Percentiles rank a stretch among this genome's conserved stretches.
These are phyloP conservation scores for Psilopogon haemacephalus DNA, from an alignment of 2,113 vertebrate species.

Conservation along the genomic window DNA sequence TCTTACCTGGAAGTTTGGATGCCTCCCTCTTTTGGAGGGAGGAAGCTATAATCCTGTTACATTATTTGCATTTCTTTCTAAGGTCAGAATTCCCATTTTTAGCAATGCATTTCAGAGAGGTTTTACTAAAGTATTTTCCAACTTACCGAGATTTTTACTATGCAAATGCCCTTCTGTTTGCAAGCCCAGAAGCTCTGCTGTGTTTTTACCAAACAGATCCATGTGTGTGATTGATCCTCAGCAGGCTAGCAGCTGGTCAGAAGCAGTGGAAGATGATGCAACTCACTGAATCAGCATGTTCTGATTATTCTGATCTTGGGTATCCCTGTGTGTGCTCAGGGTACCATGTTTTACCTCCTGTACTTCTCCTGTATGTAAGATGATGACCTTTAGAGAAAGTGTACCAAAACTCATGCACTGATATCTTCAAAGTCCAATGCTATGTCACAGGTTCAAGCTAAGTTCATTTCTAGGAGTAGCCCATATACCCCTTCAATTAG, in stretches of 20 bases:
- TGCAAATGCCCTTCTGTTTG: neutral
- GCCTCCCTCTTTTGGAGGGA: neutral
- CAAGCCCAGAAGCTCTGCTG: neutral
- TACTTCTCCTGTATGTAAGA: neutral
- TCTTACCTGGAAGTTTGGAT: neutral
- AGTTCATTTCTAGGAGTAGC: constrained; percentile 85
- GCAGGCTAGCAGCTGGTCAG: neutral
- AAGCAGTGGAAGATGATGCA: neutral
- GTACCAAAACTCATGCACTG: neutral
- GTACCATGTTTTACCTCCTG: rapidly evolving
- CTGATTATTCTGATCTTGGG: rapidly evolving
- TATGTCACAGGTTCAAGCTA: constrained; percentile 90
- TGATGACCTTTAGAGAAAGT: neutral
- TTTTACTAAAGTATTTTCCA: neutral
- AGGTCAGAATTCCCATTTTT: neutral
- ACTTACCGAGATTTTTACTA: neutral
- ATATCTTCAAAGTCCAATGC: constrained; percentile 77
- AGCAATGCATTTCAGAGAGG: neutral
- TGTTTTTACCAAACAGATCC: neutral
- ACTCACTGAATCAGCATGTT: rapidly evolving
- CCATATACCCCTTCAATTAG: constrained; percentile 60
- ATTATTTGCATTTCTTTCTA: neutral
- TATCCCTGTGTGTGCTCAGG: neutral
- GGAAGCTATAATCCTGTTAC: neutral
- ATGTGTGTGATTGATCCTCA: neutral